Base-by-base conservation (phyloP, 2,797 vertebrate genomes). In the Serranus cabrilla region DNA sequence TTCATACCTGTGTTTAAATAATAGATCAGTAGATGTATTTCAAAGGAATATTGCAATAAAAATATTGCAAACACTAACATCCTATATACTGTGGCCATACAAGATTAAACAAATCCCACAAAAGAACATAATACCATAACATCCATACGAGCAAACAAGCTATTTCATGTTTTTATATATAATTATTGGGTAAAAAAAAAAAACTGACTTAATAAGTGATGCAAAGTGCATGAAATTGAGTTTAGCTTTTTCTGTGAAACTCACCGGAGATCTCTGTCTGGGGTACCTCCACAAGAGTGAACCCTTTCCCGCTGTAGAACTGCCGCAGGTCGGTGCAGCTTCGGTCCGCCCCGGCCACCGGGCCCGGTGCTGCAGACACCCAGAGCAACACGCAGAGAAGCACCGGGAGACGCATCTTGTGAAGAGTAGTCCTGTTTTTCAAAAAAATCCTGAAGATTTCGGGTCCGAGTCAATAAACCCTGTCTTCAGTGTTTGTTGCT, bases 241-340 rank as follows among this genome's bases (percentile, higher is more conserved):
- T 40, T 6, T 27, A 27, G 1, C 1, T 37, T 39, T n/a, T 59
- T 3, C 2, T 16, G 40, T 37, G 1, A 7, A 64, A 94, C 97
- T 96, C 91, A 99, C 98, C 98, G 59, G 97, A 98, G 87, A 99
- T 98, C 90, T 98, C 97, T 0, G 95, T 95, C 91, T 96, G 96
- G 12, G 98, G 98, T 20, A 97, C 97, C 21, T 94, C 97, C 82
- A 71, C 94, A 40, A 97, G 91, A 55, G 96, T 96, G 95, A 98
- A 99, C 42, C 98, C 97, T 83, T 97, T 98, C 85, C 96, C 96
- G 86, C 95, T 97, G 94, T 99, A 99, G 92, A 98, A 95, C 93
- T 97, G 96, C 66, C 96, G 96, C 91, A 98, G 95, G 74, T 98
- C 96, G 82, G 94, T 21, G 93, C 98, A 99, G 96, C 96, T 98